phyloP scores from a whole-genome alignment of 2,797 vertebrate species.

The Steatocranus sp. region DNA sequence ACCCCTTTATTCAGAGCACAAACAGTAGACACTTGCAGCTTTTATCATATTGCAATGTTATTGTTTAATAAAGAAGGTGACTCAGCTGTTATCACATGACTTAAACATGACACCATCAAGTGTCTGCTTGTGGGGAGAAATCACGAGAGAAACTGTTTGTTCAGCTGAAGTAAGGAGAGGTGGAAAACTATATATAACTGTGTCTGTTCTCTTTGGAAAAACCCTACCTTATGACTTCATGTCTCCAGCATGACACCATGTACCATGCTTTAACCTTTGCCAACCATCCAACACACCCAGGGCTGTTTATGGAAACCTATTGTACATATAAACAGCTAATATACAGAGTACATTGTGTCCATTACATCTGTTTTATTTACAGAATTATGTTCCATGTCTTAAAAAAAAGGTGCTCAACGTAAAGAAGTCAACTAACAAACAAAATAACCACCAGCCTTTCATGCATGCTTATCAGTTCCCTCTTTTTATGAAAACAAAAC shows the following conservation, averaged over 20 bases:
- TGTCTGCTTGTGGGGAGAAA: background rate
- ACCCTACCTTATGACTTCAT: background rate
- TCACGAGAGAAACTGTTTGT: background rate
- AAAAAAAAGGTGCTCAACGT: background rate
- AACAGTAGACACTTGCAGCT: background rate
- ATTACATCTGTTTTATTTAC: background rate
- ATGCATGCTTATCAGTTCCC: background rate
- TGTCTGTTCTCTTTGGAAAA: background rate
- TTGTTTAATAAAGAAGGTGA: background rate
- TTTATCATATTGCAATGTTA: background rate
- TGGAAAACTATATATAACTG: background rate
- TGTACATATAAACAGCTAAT: background rate
- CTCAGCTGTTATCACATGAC: background rate
- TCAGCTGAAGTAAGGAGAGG: background rate
- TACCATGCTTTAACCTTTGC: background rate
- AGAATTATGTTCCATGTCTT: background rate
- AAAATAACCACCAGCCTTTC: background rate
- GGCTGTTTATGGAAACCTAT: background rate
- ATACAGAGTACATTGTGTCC: background rate
- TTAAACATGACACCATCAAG: background rate
- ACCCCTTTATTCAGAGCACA: background rate
- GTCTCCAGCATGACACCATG: background rate
- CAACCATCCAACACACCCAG: background rate
- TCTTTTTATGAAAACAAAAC: slow-evolving; percentile 11
- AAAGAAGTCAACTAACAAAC: background rate